Evolutionary conservation across 2,113 vertebrate species (phyloP), one percentile per base, ranked within the genome.

Genomic region (human (Homo sapiens)): DNA sequence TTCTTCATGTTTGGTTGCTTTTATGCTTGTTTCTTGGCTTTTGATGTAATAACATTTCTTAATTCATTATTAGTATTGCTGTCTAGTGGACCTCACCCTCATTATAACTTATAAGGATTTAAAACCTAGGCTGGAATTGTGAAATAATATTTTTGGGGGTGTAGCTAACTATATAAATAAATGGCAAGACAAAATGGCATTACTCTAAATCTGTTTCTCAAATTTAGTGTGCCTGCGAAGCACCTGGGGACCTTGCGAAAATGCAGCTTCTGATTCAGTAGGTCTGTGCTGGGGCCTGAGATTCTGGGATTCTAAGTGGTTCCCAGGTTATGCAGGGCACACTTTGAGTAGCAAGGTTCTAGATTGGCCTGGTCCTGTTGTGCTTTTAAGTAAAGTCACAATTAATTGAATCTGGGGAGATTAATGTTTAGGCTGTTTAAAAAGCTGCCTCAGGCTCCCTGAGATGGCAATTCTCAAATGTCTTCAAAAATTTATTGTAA

Each of bases 191-290:
- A 82, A 93, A 83, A 35, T n/a, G 7, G 14, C 27, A 52, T 59
- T 43, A 85, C 23, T 78, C 52, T 90, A 78, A 17, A 85, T 78
- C 38, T 45, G 35, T 90, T 94, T 94, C 35, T 93, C 61, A 78
- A 70, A 27, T 79, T 92, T 68, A 88, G 43, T 50, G 50, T 81
- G 48, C 17, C 66, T 93, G 18, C 59, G 59, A 96, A 95, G 66
- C 27, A 88, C 14, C 5, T 66, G 75, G 1, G 55, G 35, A 81
- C 76, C 27, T 32, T 78, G 18, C 38, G 30, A 95, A 95, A 96
- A 95, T 94, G 57, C 14, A 94, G 72, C 52, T 89, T 97, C 73
- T 94, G 50, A 88, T 76, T 87, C 79, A 79, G 50, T 61, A 96
- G 52, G 22, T 85, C 45, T 89, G 66, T 27, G 23, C 10, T 88